Percentiles rank a stretch among this genome's conserved stretches.
These are phyloP conservation scores for Neopipo cinnamomea DNA, from an alignment of 2,113 vertebrate genomes.

Conservation along the genomic window DNA sequence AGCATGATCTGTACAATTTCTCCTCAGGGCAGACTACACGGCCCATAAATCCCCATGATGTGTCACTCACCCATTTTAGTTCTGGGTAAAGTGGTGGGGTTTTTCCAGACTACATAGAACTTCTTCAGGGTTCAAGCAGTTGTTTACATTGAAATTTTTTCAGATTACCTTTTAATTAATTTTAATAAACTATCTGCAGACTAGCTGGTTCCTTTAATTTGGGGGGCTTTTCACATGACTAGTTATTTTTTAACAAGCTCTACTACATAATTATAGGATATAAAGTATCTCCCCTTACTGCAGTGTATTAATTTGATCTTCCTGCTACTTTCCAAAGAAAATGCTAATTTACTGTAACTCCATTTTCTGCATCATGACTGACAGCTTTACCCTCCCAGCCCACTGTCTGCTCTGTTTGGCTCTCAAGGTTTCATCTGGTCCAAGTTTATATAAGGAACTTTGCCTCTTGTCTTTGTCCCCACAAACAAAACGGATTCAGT, in stretches of 20 bases:
- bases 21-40: background rate
- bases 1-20: background rate
- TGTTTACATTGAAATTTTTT: background rate
- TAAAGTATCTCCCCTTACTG: background rate
- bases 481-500: background rate
- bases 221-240: background rate
- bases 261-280: background rate
- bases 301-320: background rate
- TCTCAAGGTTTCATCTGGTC: background rate
- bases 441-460: background rate
- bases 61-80: background rate
- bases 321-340: background rate
- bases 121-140: background rate
- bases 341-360: background rate
- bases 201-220: background rate
- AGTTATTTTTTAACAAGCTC: background rate
- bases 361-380: background rate
- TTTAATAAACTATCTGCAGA: background rate
- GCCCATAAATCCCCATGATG: background rate
- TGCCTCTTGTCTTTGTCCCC: background rate
- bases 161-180: background rate
- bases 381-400: background rate
- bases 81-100: rapidly evolving
- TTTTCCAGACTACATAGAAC: background rate
- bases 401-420: background rate